These are phyloP conservation scores for Mamestra configurata DNA, from an alignment of 1,140 invertebrate species.

Conservation along the genomic window DNA sequence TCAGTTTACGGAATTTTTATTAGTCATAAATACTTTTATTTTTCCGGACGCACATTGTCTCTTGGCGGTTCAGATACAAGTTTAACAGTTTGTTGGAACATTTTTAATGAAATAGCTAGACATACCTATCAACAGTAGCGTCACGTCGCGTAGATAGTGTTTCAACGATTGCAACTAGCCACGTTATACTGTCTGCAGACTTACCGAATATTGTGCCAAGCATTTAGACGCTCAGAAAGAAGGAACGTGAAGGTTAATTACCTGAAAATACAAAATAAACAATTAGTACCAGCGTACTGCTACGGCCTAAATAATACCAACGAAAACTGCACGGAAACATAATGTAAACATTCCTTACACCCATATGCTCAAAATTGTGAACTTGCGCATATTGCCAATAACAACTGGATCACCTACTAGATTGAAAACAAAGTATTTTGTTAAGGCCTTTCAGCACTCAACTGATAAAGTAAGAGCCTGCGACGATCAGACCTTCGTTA, in stretches of 20 bases:
- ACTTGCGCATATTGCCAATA: constrained; percentile 24
- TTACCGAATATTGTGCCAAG: constrained; percentile 82
- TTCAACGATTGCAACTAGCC: constrained; percentile 65
- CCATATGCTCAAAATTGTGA: constrained; percentile 38
- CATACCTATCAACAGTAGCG: not conserved
- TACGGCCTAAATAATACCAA: constrained; percentile 19
- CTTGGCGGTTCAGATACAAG: not conserved
- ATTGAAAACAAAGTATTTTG: not conserved
- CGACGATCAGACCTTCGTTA: no score
- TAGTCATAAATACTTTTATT: not conserved
- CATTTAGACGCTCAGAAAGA: constrained; percentile 76
- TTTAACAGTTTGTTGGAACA: not conserved
- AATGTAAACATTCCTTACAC: constrained; percentile 44
- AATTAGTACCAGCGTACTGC: constrained; percentile 64
- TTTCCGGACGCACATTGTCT: constrained; percentile 13
- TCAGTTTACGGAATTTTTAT: constrained; percentile 16
- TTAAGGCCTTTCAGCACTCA: not conserved
- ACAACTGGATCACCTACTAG: not conserved
- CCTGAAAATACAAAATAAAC: constrained; percentile 84
- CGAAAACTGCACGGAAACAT: constrained; percentile 33
- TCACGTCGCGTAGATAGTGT: constrained; percentile 7
- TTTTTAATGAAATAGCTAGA: constrained; percentile 1
- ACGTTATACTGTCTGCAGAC: constrained; percentile 75
- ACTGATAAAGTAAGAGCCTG: no score
- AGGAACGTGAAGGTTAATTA: constrained; percentile 85